Conservation (phyloP, 2,888 invertebrate genomes). For the Drosophila gaucha region DNA sequence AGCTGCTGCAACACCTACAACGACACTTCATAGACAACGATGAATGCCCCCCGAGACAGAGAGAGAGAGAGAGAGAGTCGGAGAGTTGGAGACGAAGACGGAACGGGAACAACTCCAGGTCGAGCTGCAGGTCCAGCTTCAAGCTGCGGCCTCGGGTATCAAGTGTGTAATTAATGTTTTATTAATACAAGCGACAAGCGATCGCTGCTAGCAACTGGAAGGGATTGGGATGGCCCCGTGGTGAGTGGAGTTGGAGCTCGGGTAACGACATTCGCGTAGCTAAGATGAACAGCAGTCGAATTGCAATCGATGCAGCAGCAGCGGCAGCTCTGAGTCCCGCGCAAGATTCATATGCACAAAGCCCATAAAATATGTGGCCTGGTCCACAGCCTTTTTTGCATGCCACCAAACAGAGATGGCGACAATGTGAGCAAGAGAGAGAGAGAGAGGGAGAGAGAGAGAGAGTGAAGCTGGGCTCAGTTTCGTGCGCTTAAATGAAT, state of each 20-base stretch:
- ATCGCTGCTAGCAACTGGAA: constrained; percentile 69
- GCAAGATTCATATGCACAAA: constrained; percentile 76
- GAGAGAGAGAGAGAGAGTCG: too few species aligned
- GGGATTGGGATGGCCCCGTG: constrained; percentile 28
- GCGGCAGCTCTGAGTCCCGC: constrained; percentile 24
- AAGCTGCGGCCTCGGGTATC: constrained; percentile 60
- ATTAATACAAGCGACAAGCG: constrained; percentile 84
- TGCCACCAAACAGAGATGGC: constrained; percentile 11
- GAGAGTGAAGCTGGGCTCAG: constrained; percentile 54
- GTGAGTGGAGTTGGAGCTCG: constrained; percentile 42
- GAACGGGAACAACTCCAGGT: constrained; percentile 11
- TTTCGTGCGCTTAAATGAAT: constrained; percentile 83
- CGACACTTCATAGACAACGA: constrained; percentile 70
- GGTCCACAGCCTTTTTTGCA: constrained; percentile 42
- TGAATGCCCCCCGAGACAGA: not conserved
- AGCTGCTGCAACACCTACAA: constrained; percentile 71
- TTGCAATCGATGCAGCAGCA: constrained; percentile 81
- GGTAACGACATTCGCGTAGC: constrained; percentile 54
- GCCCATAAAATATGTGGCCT: constrained; percentile 76
- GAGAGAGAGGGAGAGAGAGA: constrained; percentile 8
- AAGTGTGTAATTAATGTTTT: constrained; percentile 84
- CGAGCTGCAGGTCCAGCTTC: constrained; percentile 15
- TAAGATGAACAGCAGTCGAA: constrained; percentile 84
- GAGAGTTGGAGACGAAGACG: not conserved
- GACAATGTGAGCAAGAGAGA: too few species aligned